Evolutionary conservation across 1,140 invertebrate genomes (phyloP).

Genomic region (Habropoda laboriosa): DNA sequence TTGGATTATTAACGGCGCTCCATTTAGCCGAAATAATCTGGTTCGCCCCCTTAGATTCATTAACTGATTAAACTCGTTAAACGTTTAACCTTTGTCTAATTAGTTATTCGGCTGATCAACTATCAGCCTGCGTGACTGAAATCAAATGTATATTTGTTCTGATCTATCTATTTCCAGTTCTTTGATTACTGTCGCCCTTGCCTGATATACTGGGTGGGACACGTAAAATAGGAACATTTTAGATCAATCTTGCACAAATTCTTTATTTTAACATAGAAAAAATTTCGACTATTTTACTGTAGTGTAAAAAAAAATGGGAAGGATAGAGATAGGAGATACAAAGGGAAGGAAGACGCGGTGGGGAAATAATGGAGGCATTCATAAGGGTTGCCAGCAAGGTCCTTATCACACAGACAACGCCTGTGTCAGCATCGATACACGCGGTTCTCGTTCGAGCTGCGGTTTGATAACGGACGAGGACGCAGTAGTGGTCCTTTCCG

Average conservation of each 20-base stretch:
- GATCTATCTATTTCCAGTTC: not conserved
- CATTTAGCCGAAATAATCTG: conserved; percentile 40
- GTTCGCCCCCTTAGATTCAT: conserved; percentile 27
- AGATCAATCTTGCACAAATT: too few relatives aligned
- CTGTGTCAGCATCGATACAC: conserved; percentile 61
- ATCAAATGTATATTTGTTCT: conserved; percentile 15
- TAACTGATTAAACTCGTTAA: conserved; percentile 39
- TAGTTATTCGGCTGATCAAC: conserved; percentile 30
- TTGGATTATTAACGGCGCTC: conserved; percentile 27
- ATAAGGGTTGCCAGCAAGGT: conserved; percentile 77
- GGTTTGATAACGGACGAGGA: conserved; percentile 70
- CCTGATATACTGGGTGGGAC: too few relatives aligned
- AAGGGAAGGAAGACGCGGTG: too few relatives aligned
- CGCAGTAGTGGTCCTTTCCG: conserved; percentile 69
- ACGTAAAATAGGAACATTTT: too few relatives aligned
- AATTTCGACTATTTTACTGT: too few relatives aligned
- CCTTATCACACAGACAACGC: conserved; percentile 77
- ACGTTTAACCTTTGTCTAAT: conserved; percentile 39
- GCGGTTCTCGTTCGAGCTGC: conserved; percentile 62
- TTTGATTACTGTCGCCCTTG: too few relatives aligned
- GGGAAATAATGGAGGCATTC: too few relatives aligned
- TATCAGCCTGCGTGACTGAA: not conserved
- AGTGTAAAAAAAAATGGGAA: too few relatives aligned
- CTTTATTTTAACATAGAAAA: too few relatives aligned
- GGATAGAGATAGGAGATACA: too few relatives aligned